Evolutionary conservation across 2,797 vertebrate genomes (phyloP), one percentile per base, ranked within the genome.

Genomic region (Sebastes kiyomatsui): DNA sequence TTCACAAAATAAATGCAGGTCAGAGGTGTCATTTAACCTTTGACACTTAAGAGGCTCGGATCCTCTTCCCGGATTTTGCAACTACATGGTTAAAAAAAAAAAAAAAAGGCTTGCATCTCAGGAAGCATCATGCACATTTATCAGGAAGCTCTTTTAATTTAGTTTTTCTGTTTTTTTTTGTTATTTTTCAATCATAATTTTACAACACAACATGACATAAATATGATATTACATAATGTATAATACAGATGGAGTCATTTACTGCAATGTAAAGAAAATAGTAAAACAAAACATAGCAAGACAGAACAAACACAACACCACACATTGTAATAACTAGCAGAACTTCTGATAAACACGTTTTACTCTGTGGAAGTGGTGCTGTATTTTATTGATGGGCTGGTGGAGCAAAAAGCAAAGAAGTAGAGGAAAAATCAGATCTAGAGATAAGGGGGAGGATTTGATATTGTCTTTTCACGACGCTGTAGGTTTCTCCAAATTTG

Each of bases 11-110:
- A 52, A 78, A 88, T 38, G 67, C 70, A 73, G 65, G 59, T 28
- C 32, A 74, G 13, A 61, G 23, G 22, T 79, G 46, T 65, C 52
- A 72, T 72, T 88, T 91, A 38, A 86, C 81, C 54, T 75, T 54
- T 77, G 77, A 82, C 76, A 49, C 35, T 74, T 10, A 5, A 61
- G 33, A 62, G 8, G 49, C 68, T 69, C 56, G 6, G 12, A 59
- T 32, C 55, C 11, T 6, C 35, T 25, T 70, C 42, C 20, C 58
- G 30, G 56, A 65, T 49, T 23, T 64, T 72, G 18, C 54, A 27
- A 1, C 22, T 2, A 35, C 4, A 12, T 46, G n/a, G 7, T 56
- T 61, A 2, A 5, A n/a, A 13, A 68, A 38, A 30, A 7, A 7
- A 30, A 68, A 30, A 23, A 32, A 16, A 30, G 10, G 2, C 10